Evolutionary conservation across 2,113 vertebrate genomes (phyloP).

Genomic region (Pachyramphus minor): DNA sequence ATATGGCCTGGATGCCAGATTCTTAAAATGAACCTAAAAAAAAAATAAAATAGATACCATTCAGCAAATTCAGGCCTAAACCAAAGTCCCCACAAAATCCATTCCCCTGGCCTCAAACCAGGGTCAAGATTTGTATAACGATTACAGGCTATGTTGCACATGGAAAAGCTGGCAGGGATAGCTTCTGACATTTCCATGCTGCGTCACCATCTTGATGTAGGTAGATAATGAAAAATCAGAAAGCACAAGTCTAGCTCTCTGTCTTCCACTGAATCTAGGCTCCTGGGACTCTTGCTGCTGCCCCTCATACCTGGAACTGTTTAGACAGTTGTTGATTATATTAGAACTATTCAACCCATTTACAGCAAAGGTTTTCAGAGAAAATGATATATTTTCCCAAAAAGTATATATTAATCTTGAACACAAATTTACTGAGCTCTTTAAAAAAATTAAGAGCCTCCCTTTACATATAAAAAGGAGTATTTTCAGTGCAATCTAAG

Average conservation of each 20-base stretch:
- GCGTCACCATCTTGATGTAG: not conserved
- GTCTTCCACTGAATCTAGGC: not conserved
- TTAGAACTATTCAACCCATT: not conserved
- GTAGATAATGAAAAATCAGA: not conserved
- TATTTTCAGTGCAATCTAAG: not conserved
- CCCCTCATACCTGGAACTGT: not conserved
- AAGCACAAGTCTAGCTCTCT: not conserved
- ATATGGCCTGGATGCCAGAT: constrained; percentile 85
- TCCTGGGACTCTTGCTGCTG: not conserved
- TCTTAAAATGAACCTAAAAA: constrained; percentile 88
- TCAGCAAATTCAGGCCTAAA: not conserved
- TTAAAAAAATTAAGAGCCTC: not conserved
- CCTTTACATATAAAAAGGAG: not conserved
- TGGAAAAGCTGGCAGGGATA: not conserved
- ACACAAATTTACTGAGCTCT: not conserved
- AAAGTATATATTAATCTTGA: not conserved
- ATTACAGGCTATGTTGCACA: not conserved
- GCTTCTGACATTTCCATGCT: not conserved
- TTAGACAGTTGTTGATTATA: not conserved
- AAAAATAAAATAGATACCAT: not conserved
- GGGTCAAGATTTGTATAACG: not conserved
- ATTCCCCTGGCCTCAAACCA: not conserved
- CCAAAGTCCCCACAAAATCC: not conserved
- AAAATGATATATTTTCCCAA: not conserved
- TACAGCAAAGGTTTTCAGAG: not conserved